Percentiles rank a stretch among this genome's conserved stretches.
Conservation (phyloP, 2,888 invertebrate genomes). For the Sminthurinus aureus region DNA sequence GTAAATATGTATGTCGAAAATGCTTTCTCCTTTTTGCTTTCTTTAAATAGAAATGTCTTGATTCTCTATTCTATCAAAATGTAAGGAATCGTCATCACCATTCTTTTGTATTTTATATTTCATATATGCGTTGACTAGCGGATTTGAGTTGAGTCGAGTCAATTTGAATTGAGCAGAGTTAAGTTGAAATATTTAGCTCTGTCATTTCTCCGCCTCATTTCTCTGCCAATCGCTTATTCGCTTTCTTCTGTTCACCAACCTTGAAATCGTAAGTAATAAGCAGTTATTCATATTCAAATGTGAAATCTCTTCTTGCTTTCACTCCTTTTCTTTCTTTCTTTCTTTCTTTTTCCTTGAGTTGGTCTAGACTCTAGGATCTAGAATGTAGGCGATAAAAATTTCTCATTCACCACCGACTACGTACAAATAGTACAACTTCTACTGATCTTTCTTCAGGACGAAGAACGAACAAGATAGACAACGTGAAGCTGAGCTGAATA, state of each 20-base stretch:
- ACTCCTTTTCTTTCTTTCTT: background rate
- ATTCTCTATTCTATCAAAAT: background rate
- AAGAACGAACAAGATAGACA: background rate
- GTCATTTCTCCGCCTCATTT: conserved; percentile 36
- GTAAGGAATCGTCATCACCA: background rate
- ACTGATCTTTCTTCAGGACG: background rate
- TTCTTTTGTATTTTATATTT: background rate
- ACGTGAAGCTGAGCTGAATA: background rate
- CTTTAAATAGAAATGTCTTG: background rate
- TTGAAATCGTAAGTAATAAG: conserved; percentile 23
- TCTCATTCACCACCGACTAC: conserved; percentile 5
- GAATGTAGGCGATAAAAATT: conserved; percentile 10
- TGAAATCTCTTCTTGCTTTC: background rate
- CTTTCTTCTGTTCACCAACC: conserved; percentile 16
- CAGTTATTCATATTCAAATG: conserved; percentile 31
- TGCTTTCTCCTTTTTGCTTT: background rate
- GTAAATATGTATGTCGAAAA: too few relatives aligned
- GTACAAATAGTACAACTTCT: conserved; percentile 3
- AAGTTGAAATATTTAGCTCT: background rate
- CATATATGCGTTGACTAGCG: background rate
- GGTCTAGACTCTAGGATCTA: too few relatives aligned
- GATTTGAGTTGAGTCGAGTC: background rate
- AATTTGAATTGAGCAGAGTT: background rate
- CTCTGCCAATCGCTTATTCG: conserved; percentile 20
- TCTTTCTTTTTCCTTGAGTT: background rate